Evolutionary conservation across 2,113 vertebrate genomes (phyloP).

Genomic region (Synchiropus splendidus): DNA sequence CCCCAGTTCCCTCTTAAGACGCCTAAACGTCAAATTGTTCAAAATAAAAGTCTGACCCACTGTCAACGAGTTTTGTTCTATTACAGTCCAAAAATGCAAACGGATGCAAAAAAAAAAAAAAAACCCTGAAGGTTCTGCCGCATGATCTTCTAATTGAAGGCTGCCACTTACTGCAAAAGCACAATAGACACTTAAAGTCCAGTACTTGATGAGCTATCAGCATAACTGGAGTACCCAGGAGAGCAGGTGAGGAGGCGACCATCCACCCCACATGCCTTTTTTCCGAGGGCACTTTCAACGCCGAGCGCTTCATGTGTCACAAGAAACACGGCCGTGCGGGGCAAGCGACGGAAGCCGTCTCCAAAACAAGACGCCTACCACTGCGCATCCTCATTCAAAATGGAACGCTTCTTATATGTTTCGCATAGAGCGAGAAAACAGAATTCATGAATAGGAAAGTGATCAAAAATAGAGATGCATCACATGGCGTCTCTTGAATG

Average conservation of each 20-base stretch:
- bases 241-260: constrained; percentile 17
- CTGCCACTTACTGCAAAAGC: constrained; percentile 1
- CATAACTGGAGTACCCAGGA: constrained; percentile 5
- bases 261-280: constrained; percentile 3
- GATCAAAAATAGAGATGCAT: constrained; percentile 56
- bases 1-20: not conserved
- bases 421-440: constrained; percentile 37
- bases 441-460: constrained; percentile 50
- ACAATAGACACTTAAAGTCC: constrained; percentile 1
- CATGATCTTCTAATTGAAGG: not conserved
- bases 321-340: not conserved
- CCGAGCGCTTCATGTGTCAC: no score
- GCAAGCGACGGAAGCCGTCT: constrained; percentile 23
- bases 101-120: not conserved
- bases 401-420: constrained; percentile 28
- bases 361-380: constrained; percentile 14
- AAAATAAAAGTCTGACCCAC: not conserved
- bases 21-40: not conserved
- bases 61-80: not conserved
- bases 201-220: not conserved
- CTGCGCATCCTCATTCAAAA: constrained; percentile 27
- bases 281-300: constrained; percentile 1
- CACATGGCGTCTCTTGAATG: constrained; percentile 50
- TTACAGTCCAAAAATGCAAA: not conserved
- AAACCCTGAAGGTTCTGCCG: not conserved